Conservation (phyloP, 2,113 vertebrate genomes). For the Petaurus breviceps region DNA sequence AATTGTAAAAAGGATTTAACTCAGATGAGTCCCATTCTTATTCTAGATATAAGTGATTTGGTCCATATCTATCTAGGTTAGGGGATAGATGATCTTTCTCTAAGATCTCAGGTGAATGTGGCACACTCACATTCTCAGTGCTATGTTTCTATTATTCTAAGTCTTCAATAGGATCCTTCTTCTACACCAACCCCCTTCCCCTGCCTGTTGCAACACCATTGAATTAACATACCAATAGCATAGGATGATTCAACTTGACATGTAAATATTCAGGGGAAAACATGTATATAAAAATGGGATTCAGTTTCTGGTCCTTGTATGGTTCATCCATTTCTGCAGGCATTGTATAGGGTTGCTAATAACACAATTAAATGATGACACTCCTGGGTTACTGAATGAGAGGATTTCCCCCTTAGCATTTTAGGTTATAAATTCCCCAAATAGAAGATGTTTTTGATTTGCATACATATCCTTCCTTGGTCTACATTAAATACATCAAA, state of each 20-base stretch:
- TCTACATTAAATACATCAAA: not conserved
- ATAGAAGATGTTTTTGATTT: not conserved
- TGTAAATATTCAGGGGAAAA: not conserved
- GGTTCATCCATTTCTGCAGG: slow-evolving; percentile 8
- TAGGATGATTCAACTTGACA: not conserved
- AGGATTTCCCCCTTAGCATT: slow-evolving; percentile 5
- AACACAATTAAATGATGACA: not conserved
- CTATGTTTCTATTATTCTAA: not conserved
- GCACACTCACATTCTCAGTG: not conserved
- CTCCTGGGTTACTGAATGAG: not conserved
- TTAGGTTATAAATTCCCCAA: slow-evolving; percentile 28
- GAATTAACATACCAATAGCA: not conserved
- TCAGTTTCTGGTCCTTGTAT: slow-evolving; percentile 33
- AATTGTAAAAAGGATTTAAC: not conserved
- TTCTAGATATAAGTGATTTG: not conserved
- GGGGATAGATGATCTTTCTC: not conserved
- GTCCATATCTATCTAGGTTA: not conserved
- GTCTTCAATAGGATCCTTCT: not conserved
- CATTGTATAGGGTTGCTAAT: not conserved
- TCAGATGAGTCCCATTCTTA: not conserved
- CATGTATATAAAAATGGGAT: not conserved
- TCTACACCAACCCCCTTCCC: not conserved
- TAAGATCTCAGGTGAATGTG: not conserved
- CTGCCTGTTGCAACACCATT: not conserved
- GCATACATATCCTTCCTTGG: not conserved